Evolutionary conservation across 1,140 invertebrate genomes (phyloP), one percentile per base, ranked within the genome.

Genomic region (Pogonomyrmex californicus): DNA sequence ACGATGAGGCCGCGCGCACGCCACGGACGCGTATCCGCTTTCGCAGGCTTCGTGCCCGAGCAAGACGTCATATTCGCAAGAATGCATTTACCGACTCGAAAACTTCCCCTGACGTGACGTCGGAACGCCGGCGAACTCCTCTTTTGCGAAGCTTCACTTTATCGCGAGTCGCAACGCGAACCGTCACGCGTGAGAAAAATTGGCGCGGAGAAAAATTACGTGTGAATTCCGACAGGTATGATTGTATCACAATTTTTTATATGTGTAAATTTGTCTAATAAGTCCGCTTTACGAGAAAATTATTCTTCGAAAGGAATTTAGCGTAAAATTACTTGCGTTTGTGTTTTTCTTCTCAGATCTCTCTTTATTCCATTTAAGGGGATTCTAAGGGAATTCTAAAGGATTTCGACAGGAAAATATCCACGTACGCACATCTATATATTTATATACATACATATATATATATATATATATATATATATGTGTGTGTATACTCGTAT

Each of bases 11-110:
- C 68, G 66, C 41, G 79, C 75, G 47, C 54, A 63, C 58, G 54
- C 58, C 68, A 66, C 75, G 75, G 3, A 23, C 47, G 82, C 47
- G 38, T 85, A 49, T 56, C 51, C 47, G 41, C 62, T 86, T 86
- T 79, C 54, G 41, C 36, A 9, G 79, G 63, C 36, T 54, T 17
- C 49, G 17, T 38, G n/a, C 49, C 17, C 54, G 79, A 60, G 68
- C 12, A 60, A 75, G 68, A 75, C 41, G 79, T 83, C 79, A 83
- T 60, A 75, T 62, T 73, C 30, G 41, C 44, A 38, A 73, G 68
- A 60, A 75, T 73, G 68, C 79, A 73, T 73, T 47, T 62, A 38
- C 38, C 79, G 68, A 41, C 36, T 54, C 54, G 79, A 73, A 75
- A 75, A 56, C 58, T 73, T 83, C 1, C 23, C 63, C 54, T 83